These are phyloP conservation scores for Montifringilla adamsi DNA, from an alignment of 2,113 vertebrate species.

Conservation along the genomic window DNA sequence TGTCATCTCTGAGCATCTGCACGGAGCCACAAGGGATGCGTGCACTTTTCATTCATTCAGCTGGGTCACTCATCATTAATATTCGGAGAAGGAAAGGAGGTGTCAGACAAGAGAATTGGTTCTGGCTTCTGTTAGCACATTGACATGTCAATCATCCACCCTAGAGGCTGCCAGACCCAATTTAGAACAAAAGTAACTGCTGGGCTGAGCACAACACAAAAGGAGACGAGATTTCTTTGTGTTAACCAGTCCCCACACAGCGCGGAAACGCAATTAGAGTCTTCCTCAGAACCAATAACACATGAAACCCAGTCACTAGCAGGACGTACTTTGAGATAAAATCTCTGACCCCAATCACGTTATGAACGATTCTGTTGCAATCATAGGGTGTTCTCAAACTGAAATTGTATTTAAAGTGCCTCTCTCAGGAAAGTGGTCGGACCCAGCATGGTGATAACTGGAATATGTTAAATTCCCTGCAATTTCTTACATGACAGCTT, in stretches of 20 bases:
- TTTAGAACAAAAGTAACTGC: conserved; percentile 55
- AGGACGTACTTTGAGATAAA: neutral
- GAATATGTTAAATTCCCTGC: neutral
- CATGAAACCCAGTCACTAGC: neutral
- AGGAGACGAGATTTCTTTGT: conserved; percentile 28
- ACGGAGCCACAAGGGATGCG: neutral
- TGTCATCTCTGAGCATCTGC: conserved; percentile 62
- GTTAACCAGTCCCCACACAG: conserved; percentile 16
- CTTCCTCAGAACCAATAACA: neutral
- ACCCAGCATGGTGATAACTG: neutral
- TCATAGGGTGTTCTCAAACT: neutral
- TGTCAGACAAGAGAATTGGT: conserved; percentile 37
- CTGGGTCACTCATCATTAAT: conserved; percentile 22
- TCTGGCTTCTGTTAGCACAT: conserved; percentile 44
- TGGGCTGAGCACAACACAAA: conserved; percentile 30
- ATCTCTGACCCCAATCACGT: neutral
- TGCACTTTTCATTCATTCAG: conserved; percentile 60
- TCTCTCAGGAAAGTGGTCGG: neutral
- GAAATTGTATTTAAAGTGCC: neutral
- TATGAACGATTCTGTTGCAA: neutral
- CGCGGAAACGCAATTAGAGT: neutral
- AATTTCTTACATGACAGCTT: conserved; percentile 28
- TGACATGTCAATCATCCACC: conserved; percentile 36
- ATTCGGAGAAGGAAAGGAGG: neutral
- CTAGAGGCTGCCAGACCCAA: conserved; percentile 43